These are phyloP conservation scores for Protomyctophum bolini DNA, from an alignment of 2,113 vertebrate genomes.

Conservation along the genomic window DNA sequence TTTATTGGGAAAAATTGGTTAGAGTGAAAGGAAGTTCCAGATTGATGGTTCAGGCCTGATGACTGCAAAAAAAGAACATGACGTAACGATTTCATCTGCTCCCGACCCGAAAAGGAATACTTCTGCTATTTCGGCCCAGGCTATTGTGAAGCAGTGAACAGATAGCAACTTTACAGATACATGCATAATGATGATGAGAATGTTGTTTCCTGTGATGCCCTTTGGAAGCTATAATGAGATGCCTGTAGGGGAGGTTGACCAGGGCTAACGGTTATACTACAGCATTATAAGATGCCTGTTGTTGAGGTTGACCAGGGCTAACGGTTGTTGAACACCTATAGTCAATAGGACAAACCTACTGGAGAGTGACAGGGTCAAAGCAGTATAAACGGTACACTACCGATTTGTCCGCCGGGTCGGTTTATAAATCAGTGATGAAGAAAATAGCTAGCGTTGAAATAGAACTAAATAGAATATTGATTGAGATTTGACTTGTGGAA, in stretches of 20 bases:
- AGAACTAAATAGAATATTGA: conserved; percentile 24
- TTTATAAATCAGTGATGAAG: conserved; percentile 9
- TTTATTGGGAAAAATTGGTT: too few relatives aligned
- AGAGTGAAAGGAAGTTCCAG: too few relatives aligned
- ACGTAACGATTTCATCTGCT: too few relatives aligned
- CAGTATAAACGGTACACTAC: background rate
- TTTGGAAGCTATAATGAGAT: conserved; percentile 55
- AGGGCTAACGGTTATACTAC: too few relatives aligned
- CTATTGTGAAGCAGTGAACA: too few relatives aligned
- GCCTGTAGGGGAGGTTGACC: conserved; percentile 26
- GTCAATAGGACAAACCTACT: conserved; percentile 47
- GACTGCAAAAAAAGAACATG: too few relatives aligned
- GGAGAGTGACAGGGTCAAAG: conserved; percentile 39
- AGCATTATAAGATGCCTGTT: conserved; percentile 50
- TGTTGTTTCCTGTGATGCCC: conserved; percentile 62
- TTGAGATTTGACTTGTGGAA: conserved; percentile 35
- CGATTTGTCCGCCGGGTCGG: background rate
- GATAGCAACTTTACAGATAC: background rate
- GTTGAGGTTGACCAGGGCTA: conserved; percentile 45
- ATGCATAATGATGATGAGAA: conserved; percentile 4
- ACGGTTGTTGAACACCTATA: conserved; percentile 53
- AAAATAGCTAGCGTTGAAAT: background rate
- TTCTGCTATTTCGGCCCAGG: too few relatives aligned
- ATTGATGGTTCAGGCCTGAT: too few relatives aligned
- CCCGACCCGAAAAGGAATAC: too few relatives aligned